Conservation (phyloP, 2,797 vertebrate species). For the Meriones psammophilus region DNA sequence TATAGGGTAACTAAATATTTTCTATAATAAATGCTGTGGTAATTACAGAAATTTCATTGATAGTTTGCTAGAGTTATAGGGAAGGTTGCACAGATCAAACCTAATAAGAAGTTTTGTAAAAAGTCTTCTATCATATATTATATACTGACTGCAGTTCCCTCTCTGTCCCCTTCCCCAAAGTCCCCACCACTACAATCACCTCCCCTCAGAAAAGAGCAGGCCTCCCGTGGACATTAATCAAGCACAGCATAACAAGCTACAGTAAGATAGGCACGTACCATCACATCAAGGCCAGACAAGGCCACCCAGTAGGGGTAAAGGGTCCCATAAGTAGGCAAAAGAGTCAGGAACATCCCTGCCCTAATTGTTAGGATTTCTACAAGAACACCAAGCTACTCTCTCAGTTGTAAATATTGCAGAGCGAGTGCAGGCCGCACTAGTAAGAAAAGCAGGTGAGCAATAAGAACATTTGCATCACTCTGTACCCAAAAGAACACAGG, state of each 20-base stretch:
- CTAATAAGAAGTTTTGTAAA: background rate
- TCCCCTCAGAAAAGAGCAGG: background rate
- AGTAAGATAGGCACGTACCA: background rate
- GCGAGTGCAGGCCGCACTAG: background rate
- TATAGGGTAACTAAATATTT: constrained; percentile 1
- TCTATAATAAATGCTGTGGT: constrained; percentile 48
- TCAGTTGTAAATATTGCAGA: background rate
- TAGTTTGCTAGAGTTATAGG: constrained; percentile 44
- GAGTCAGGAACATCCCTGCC: background rate
- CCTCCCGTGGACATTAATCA: background rate
- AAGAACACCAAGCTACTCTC: background rate
- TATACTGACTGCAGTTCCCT: background rate
- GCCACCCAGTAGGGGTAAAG: background rate
- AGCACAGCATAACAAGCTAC: background rate
- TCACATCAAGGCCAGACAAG: background rate
- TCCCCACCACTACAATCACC: background rate
- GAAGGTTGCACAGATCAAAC: constrained; percentile 28
- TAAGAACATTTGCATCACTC: constrained; percentile 8
- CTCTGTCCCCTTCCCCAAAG: background rate
- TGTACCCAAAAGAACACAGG: background rate
- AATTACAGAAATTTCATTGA: constrained; percentile 36
- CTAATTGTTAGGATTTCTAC: background rate
- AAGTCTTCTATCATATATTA: background rate
- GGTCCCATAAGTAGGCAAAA: background rate
- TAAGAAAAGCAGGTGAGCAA: background rate